Percentiles rank a stretch among this genome's conserved stretches.
Evolutionary conservation across 2,888 invertebrate species (phyloP).

Genomic region (Cryptops parisi): DNA sequence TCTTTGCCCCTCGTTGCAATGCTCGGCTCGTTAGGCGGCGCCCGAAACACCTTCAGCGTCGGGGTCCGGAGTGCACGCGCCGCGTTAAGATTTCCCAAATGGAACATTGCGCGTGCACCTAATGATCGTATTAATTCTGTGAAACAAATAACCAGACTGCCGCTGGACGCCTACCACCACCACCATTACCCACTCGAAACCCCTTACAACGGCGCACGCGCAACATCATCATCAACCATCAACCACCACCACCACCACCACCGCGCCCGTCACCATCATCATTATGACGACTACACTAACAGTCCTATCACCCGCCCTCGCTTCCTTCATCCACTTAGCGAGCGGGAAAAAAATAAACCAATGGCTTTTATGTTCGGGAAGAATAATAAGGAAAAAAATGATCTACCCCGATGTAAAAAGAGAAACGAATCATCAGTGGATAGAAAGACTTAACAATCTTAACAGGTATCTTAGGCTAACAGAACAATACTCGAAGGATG

Average conservation of each 20-base stretch:
- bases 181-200: neutral
- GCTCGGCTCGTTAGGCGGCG: neutral
- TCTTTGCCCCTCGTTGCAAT: neutral
- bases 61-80: conserved; percentile 1
- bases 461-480: no score
- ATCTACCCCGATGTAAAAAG: no score
- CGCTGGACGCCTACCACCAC: neutral
- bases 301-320: conserved; percentile 1
- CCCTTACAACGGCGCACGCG: neutral
- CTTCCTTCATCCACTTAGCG: neutral
- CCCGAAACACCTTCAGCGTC: neutral
- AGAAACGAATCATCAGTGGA: no score
- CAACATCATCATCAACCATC: neutral
- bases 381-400: no score
- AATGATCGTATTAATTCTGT: conserved; percentile 13
- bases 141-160: conserved; percentile 10
- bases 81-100: conserved; percentile 12
- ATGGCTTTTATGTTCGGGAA: no score
- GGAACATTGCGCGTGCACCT: conserved; percentile 10
- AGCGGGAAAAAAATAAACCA: no score
- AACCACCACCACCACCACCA: neutral
- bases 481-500: no score
- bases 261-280: neutral
- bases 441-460: no score
- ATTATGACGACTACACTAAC: neutral